phyloP scores from a whole-genome alignment of 2,113 vertebrate genomes.

The Chiloscyllium plagiosum region DNA sequence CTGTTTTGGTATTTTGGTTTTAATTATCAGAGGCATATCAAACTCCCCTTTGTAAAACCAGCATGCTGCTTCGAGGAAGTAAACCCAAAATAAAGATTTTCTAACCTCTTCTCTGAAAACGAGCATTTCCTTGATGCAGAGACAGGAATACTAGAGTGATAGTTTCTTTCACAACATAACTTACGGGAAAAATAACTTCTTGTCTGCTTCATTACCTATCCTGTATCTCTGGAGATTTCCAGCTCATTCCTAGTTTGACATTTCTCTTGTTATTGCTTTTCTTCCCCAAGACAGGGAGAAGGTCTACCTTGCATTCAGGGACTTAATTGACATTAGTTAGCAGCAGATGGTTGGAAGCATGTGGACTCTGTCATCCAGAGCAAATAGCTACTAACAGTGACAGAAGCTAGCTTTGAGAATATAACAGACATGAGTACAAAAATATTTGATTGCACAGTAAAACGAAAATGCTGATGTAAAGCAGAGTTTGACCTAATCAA shows the following conservation, averaged over 20 bases:
- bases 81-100: not conserved
- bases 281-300: not conserved
- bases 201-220: not conserved
- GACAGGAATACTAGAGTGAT: not conserved
- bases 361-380: not conserved
- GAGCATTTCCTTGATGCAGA: not conserved
- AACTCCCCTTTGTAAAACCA: too few relatives aligned
- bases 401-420: not conserved
- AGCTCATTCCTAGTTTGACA: not conserved
- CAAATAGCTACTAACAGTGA: not conserved
- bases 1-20: too few relatives aligned
- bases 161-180: not conserved
- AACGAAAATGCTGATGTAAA: not conserved
- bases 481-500: not conserved
- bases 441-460: not conserved
- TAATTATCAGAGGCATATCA: too few relatives aligned
- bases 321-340: not conserved
- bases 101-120: not conserved
- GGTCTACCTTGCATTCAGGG: not conserved
- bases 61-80: not conserved
- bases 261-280: not conserved
- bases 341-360: not conserved
- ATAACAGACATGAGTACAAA: not conserved
- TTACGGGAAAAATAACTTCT: not conserved
- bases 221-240: not conserved